Percentiles rank a stretch among this genome's conserved stretches.
phyloP scores from a whole-genome alignment of 2,113 vertebrate genomes.

The Syrmaticus mikado region DNA sequence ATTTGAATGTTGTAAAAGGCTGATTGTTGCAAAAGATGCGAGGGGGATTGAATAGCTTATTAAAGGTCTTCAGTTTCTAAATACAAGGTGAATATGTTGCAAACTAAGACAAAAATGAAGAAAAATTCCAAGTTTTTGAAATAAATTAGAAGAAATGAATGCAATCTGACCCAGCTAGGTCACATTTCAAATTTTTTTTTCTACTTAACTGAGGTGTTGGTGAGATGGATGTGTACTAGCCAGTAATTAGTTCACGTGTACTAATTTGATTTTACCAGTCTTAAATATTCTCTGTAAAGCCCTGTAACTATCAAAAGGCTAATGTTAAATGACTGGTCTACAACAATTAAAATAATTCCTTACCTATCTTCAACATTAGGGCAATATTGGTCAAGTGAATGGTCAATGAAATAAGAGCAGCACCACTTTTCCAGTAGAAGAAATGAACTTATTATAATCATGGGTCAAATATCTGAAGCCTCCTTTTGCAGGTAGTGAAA shows the following conservation, averaged over 20 bases:
- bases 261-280: neutral
- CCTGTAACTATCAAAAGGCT: neutral
- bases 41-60: constrained; percentile 8
- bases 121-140: neutral
- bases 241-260: fast-evolving
- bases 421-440: neutral
- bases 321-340: fast-evolving
- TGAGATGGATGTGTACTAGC: neutral
- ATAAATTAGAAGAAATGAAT: neutral
- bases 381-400: neutral
- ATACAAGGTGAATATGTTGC: neutral
- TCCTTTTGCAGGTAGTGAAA: neutral
- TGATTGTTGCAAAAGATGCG: neutral
- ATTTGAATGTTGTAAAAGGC: neutral
- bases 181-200: neutral
- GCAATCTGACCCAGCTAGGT: neutral
- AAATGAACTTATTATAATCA: neutral
- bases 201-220: neutral
- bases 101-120: neutral
- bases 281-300: neutral
- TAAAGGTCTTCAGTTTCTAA: neutral
- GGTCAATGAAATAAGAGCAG: neutral
- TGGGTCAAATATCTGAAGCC: neutral
- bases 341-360: neutral
- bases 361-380: neutral